Evolutionary conservation across 2,797 vertebrate species (phyloP).

Genomic region (Eutrigla gurnardus): DNA sequence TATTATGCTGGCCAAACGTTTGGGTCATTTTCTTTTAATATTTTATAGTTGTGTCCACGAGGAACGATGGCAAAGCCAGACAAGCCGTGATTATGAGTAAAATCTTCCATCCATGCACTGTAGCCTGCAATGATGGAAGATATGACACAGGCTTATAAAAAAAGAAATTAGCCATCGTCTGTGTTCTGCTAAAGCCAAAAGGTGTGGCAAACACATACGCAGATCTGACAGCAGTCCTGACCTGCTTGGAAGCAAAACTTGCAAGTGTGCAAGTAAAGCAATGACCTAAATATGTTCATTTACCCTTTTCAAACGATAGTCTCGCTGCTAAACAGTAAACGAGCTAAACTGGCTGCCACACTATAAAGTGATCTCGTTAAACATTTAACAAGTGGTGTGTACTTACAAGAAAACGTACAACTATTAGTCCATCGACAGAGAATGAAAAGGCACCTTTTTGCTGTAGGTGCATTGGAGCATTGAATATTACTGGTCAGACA

Average conservation of each 20-base stretch:
- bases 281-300: conserved; percentile 17
- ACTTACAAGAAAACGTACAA: background rate
- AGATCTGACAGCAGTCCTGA: conserved; percentile 24
- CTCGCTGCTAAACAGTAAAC: background rate
- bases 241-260: conserved; percentile 18
- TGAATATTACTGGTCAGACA: background rate
- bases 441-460: background rate
- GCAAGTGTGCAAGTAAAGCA: conserved; percentile 17
- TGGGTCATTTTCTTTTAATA: conserved; percentile 22
- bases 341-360: background rate
- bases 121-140: conserved; percentile 20
- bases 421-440: background rate
- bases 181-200: conserved; percentile 28
- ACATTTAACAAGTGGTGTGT: background rate
- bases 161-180: conserved; percentile 33
- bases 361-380: background rate
- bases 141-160: conserved; percentile 37
- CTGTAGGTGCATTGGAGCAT: background rate
- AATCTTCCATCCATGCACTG: conserved; percentile 38
- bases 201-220: conserved; percentile 19
- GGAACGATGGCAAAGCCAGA: conserved; percentile 29
- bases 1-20: conserved; percentile 15
- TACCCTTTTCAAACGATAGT: background rate
- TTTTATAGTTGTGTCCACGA: conserved; percentile 30
- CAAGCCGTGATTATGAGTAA: conserved; percentile 36